phyloP scores from a whole-genome alignment of 2,888 invertebrate genomes.

The Volucella inanis region DNA sequence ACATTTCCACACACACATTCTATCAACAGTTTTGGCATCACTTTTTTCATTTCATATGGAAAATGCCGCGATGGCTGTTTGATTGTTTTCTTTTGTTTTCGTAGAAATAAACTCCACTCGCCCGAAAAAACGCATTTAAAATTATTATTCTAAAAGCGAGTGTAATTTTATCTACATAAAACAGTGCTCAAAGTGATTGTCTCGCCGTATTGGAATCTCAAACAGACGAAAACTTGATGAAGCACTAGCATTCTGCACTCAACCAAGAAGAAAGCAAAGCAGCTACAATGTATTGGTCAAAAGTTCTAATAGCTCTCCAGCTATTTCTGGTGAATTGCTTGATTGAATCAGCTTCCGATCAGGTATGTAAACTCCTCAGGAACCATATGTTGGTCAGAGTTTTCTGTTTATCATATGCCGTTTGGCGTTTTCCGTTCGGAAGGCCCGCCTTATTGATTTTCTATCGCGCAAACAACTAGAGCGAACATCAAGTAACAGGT shows the following conservation, averaged over 20 bases:
- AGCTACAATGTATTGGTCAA: slow-evolving; percentile 61
- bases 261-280: slow-evolving; percentile 47
- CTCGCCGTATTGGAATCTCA: not conserved
- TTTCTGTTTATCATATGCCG: too few species aligned
- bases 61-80: slow-evolving; percentile 74
- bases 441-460: slow-evolving; percentile 51
- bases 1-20: not conserved
- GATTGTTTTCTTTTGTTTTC: slow-evolving; percentile 72
- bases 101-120: slow-evolving; percentile 33
- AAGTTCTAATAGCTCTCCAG: slow-evolving; percentile 54
- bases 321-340: slow-evolving; percentile 75
- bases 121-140: slow-evolving; percentile 1
- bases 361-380: slow-evolving; percentile 73
- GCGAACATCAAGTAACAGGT: slow-evolving; percentile 53
- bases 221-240: slow-evolving; percentile 33
- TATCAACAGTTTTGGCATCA: slow-evolving; percentile 36
- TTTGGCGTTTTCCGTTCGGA: not conserved
- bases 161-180: not conserved
- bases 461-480: slow-evolving; percentile 1
- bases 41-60: slow-evolving; percentile 44
- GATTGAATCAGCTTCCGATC: slow-evolving; percentile 77
- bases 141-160: not conserved
- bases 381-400: slow-evolving; percentile 37
- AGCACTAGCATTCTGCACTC: slow-evolving; percentile 9
- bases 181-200: not conserved